These are phyloP conservation scores for Pogona vitticeps DNA, from an alignment of 2,113 vertebrate species.

Conservation along the genomic window DNA sequence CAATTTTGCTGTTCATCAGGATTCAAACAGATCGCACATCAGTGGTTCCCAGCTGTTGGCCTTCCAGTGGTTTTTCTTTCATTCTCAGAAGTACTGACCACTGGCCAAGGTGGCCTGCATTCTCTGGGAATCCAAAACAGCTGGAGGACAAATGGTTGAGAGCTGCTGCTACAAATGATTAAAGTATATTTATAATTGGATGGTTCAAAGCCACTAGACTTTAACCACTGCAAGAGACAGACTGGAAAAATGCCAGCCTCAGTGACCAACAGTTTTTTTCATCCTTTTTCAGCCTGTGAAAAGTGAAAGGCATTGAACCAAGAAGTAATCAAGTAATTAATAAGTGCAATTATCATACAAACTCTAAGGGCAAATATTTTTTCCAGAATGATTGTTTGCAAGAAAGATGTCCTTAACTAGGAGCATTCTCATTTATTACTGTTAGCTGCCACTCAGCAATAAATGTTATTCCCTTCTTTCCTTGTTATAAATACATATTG, in stretches of 20 bases:
- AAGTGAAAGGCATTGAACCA: neutral
- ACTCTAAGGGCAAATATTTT: conserved; percentile 51
- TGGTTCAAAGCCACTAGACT: neutral
- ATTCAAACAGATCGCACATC: too few species aligned
- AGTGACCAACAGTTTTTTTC: neutral
- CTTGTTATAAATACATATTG: conserved; percentile 83
- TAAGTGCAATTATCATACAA: conserved; percentile 29
- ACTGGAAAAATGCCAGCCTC: neutral
- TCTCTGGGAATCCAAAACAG: too few species aligned
- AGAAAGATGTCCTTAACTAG: conserved; percentile 61
- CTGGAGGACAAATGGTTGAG: too few species aligned
- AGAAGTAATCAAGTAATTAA: neutral
- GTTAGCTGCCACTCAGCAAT: conserved; percentile 67
- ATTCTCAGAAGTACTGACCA: neutral
- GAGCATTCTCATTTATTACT: conserved; percentile 67
- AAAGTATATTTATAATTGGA: neutral
- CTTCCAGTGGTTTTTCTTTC: neutral
- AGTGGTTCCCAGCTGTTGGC: too few species aligned
- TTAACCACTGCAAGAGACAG: neutral
- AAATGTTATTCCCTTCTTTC: conserved; percentile 65
- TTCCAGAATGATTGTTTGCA: conserved; percentile 34
- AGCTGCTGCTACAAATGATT: neutral
- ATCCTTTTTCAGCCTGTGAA: neutral
- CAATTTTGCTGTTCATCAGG: too few species aligned
- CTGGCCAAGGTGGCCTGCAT: neutral